Percentiles rank a stretch among this genome's conserved stretches.
Conservation (phyloP, 2,888 invertebrate species). For the Prosopocoilus inquinatus region DNA sequence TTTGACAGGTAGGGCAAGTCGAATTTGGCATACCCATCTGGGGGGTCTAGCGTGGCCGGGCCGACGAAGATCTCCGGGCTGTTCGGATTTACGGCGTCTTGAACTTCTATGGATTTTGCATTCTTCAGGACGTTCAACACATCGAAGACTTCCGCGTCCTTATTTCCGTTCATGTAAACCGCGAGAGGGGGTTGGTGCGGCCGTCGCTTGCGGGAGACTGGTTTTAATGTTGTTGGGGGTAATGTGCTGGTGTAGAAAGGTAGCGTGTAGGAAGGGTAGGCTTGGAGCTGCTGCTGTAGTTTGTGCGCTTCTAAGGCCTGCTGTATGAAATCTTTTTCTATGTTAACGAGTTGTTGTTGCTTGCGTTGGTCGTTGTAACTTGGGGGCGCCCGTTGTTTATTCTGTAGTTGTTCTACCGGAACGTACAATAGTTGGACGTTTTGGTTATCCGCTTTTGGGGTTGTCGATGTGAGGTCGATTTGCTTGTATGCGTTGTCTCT, state of each 20-base stretch:
- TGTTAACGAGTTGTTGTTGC: slow-evolving; percentile 39
- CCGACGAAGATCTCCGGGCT: slow-evolving; percentile 81
- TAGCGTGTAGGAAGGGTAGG: slow-evolving; percentile 27
- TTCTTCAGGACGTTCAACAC: slow-evolving; percentile 68
- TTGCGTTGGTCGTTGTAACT: slow-evolving; percentile 1
- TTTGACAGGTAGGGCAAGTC: slow-evolving; percentile 80
- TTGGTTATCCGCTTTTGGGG: slow-evolving; percentile 50
- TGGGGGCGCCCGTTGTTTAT: slow-evolving; percentile 45
- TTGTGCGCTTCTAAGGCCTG: slow-evolving; percentile 49
- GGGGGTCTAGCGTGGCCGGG: slow-evolving; percentile 69
- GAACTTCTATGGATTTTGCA: slow-evolving; percentile 72
- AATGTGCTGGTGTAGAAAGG: slow-evolving; percentile 41
- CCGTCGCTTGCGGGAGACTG: slow-evolving; percentile 59
- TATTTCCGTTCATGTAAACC: slow-evolving; percentile 68
- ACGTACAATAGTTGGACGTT: slow-evolving; percentile 80
- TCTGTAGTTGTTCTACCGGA: slow-evolving; percentile 69
- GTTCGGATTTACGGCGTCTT: slow-evolving; percentile 68
- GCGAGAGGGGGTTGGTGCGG: slow-evolving; percentile 84
- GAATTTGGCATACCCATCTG: slow-evolving; percentile 74
- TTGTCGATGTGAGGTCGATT: slow-evolving; percentile 22
- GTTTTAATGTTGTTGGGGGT: slow-evolving; percentile 49
- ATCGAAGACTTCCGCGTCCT: slow-evolving; percentile 63
- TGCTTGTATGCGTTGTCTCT: slow-evolving; percentile 8
- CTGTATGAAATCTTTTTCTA: slow-evolving; percentile 48
- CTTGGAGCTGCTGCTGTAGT: slow-evolving; percentile 37